Percentiles rank a stretch among this genome's conserved stretches.
Evolutionary conservation across 2,888 invertebrate genomes (phyloP).

Genomic region (Dynastes maya): DNA sequence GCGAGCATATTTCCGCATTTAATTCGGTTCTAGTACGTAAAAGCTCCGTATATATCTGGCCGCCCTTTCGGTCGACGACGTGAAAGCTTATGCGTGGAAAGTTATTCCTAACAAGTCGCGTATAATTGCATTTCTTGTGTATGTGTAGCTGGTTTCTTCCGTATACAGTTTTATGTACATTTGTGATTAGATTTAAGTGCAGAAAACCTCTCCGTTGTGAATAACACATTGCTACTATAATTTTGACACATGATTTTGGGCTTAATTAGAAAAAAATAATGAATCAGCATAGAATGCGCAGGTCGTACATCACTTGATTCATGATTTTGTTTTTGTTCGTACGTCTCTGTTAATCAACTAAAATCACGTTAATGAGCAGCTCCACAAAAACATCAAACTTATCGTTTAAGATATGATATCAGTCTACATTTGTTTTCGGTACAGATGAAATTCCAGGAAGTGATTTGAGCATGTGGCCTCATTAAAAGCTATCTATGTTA

Average conservation of each 20-base stretch:
- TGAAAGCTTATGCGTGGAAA: neutral
- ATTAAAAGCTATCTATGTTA: too few relatives aligned
- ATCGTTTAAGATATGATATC: too few relatives aligned
- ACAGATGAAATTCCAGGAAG: too few relatives aligned
- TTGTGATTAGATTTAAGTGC: neutral
- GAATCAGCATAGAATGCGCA: neutral
- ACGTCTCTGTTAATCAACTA: too few relatives aligned
- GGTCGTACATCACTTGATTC: too few relatives aligned
- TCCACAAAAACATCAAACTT: too few relatives aligned
- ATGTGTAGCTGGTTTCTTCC: neutral
- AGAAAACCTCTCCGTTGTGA: neutral
- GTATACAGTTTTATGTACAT: neutral
- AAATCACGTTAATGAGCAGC: too few relatives aligned
- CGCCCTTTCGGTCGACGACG: neutral
- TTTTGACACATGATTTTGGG: neutral
- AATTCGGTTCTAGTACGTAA: constrained; percentile 35
- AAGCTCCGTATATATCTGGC: constrained; percentile 28
- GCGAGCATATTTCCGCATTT: constrained; percentile 41
- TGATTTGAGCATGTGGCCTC: too few relatives aligned
- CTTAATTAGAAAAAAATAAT: neutral
- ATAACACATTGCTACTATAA: constrained; percentile 1
- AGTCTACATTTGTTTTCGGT: too few relatives aligned
- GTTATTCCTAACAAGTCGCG: constrained; percentile 15
- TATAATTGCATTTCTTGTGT: constrained; percentile 18
- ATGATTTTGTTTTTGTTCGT: too few relatives aligned